A percentile compares a stretch with the other conserved stretches of the same genome.
phyloP scores from a whole-genome alignment of 1,140 invertebrate genomes.

The Wasmannia auropunctata region DNA sequence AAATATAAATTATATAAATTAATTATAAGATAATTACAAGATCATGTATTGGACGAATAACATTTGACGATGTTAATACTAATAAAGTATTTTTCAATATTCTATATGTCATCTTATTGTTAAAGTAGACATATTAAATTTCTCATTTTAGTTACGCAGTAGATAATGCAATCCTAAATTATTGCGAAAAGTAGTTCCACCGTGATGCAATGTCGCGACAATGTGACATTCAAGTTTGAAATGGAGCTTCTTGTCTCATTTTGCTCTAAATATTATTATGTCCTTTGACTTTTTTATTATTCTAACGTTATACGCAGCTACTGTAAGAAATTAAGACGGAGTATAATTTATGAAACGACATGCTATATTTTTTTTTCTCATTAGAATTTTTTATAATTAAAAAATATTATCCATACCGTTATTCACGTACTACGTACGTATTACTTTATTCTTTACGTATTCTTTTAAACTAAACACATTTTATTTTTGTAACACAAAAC shows the following conservation, averaged over 20 bases:
- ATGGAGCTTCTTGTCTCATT: neutral
- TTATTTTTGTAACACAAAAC: neutral
- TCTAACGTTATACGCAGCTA: neutral
- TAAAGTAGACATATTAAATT: neutral
- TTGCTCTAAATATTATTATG: neutral
- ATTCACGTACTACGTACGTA: too few relatives aligned
- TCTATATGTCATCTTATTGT: neutral
- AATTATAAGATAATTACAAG: neutral
- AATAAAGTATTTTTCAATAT: neutral
- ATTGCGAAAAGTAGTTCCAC: conserved; percentile 4
- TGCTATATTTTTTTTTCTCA: neutral
- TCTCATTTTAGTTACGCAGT: neutral
- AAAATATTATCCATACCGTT: neutral
- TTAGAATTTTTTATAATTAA: neutral
- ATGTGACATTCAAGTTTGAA: neutral
- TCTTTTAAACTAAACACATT: neutral
- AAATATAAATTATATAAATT: neutral
- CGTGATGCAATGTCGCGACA: too few relatives aligned
- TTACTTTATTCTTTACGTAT: neutral
- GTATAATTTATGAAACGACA: neutral
- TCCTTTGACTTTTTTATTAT: neutral
- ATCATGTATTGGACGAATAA: too few relatives aligned
- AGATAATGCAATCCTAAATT: conserved; percentile 2
- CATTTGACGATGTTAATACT: neutral
- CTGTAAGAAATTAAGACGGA: neutral